Evolutionary conservation across 2,888 invertebrate species (phyloP), one percentile per base, ranked within the genome.

Genomic region (Crematogaster levior): DNA sequence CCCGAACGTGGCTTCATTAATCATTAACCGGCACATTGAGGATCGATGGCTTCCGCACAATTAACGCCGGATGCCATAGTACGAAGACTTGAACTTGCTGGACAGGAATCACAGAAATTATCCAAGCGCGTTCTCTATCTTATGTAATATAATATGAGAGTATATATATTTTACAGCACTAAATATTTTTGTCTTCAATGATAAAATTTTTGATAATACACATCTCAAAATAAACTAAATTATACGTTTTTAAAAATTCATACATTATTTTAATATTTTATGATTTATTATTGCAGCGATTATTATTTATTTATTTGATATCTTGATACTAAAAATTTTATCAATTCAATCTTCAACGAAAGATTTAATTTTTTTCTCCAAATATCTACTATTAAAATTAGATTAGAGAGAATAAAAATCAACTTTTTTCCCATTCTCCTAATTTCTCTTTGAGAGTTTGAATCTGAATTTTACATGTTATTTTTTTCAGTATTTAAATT

Each of bases 11-110:
- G 60, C 80, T 60, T 80, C 80, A 73, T 80, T 80, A 80, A 80
- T 80, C 80, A 80, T 80, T 80, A 80, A 80, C 70, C 48, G 60
- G 37, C 34, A 40, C 40, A 80, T 73, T 30, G 60, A 58, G 48
- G 73, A 73, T 72, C 80, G 58, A 73, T 73, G 74, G 48, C 46
- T 80, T 80, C 74, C 80, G 73, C 51, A 73, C 80, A 80, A 80
- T 80, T 80, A 73, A 60, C 74, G 51, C 51, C 37, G 72, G 73
- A 79, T 70, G 46, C 46, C 68, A 43, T 70, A 58, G 12, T 43
- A 56, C 66, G 66, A 53, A 60, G n/a, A 77, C 30, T 68, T 24
- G 56, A 56, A 46, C 56, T 68, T 56, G 77, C 46, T 34, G 18
- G 43, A 68, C 53, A 56, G 77, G 24, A 70, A 56, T 77, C 53